phyloP scores from a whole-genome alignment of 2,888 invertebrate species.

The Lasius platythorax region DNA sequence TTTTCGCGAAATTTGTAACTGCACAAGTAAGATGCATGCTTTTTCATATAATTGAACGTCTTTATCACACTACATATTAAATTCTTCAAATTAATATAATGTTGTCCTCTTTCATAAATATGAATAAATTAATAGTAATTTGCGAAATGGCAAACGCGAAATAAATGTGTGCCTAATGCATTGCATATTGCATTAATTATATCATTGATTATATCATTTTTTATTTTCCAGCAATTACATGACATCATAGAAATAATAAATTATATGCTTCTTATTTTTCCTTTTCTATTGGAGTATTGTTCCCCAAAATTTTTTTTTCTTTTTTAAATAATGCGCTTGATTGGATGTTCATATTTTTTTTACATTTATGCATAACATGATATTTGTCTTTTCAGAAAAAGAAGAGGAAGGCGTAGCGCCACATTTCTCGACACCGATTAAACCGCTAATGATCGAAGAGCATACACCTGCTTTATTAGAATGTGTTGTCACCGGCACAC shows the following conservation, averaged over 20 bases:
- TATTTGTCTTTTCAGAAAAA: slow-evolving; percentile 87
- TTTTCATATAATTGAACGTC: not conserved
- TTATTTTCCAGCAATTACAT: not conserved
- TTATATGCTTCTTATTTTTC: not conserved
- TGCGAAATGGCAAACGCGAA: not conserved
- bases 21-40: not conserved
- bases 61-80: not conserved
- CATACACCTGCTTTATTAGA: slow-evolving; percentile 89
- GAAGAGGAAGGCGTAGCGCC: slow-evolving; percentile 91
- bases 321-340: not conserved
- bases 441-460: slow-evolving; percentile 89
- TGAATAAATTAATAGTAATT: not conserved
- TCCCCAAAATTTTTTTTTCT: not conserved
- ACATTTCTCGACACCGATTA: slow-evolving; percentile 89
- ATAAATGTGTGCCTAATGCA: not conserved
- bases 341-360: not conserved
- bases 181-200: not conserved
- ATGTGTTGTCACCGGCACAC: slow-evolving; percentile 90
- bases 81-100: not conserved
- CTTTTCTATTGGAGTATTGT: not conserved
- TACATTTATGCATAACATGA: not conserved
- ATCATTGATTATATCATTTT: not conserved
- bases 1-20: not conserved
- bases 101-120: not conserved
- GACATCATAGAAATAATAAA: not conserved